Evolutionary conservation across 2,113 vertebrate species (phyloP).

Genomic region (Glaucidium brasilianum): DNA sequence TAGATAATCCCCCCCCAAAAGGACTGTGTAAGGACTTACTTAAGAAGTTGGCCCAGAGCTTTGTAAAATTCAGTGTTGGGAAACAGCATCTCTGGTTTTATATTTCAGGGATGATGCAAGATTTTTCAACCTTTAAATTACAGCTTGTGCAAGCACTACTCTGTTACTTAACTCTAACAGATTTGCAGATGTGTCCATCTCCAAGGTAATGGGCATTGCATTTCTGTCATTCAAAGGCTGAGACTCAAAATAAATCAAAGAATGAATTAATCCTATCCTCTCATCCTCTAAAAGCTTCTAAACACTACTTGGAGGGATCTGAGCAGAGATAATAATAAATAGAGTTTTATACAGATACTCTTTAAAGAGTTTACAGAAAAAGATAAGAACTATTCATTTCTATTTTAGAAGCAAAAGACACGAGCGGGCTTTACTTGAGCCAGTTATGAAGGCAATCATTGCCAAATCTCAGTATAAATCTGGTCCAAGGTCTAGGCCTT

Average conservation of each 20-base stretch:
- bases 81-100: conserved; percentile 36
- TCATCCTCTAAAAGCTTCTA: neutral
- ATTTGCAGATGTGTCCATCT: conserved; percentile 30
- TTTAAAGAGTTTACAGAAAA: neutral
- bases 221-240: conserved; percentile 3
- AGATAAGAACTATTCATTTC: neutral
- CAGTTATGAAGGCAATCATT: neutral
- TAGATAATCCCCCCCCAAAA: neutral
- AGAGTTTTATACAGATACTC: neutral
- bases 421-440: neutral
- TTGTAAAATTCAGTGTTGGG: conserved; percentile 12
- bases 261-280: neutral
- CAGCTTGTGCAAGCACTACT: conserved; percentile 31
- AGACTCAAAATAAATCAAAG: conserved; percentile 8
- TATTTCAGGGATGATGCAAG: conserved; percentile 59
- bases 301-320: neutral
- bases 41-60: neutral
- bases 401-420: neutral
- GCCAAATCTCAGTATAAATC: neutral
- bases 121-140: conserved; percentile 49
- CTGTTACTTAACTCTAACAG: conserved; percentile 18
- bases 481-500: neutral
- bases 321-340: neutral
- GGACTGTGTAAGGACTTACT: neutral
- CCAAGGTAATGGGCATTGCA: conserved; percentile 14